Evolutionary conservation across 2,113 vertebrate genomes (phyloP), one percentile per base, ranked within the genome.

Genomic region (Pteropus alecto): DNA sequence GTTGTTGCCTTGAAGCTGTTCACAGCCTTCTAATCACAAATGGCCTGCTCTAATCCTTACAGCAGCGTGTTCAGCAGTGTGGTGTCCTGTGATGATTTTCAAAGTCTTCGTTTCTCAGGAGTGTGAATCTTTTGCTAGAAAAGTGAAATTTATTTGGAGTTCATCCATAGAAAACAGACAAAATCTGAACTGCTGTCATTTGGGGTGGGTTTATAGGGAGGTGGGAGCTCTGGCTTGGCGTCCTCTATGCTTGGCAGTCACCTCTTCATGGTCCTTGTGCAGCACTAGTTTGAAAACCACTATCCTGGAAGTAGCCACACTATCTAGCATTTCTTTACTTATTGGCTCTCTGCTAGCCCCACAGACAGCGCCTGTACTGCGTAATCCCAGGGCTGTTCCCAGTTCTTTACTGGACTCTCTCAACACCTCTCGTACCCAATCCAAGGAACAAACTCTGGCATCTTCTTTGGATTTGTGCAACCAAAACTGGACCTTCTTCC

Each of bases 341-440:
- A 22, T 28, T 56, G 41, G 33, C 19, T 74, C 10, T 11, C 63
- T 28, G 1, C 3, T 33, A 24, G 24, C 7, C 11, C n/a, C 12
- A 1, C 1, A 46, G 19, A 68, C 0, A 65, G 24, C 28, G 2
- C 58, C 18, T 24, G 22, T 3, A 13, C 11, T 60, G 9, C 12
- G 43, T 22, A 35, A 0, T 18, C 35, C 10, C 19, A 43, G 19
- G 7, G 35, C 65, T 33, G 5, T 35, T 79, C 3, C 9, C 19
- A 54, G 28, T 38, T 84, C 35, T 41, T 30, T 71, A 33, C 56
- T 73, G 33, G 56, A 73, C 43, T 79, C 28, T 71, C 51, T 83
- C 19, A 70, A 77, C 2, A 43, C 35, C 33, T 60, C 51, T 61
- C n/a, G 6, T 8, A 58, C 43, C 15, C 33, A 76, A 58, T 6